Conservation (phyloP, 2,888 invertebrate species). For the Erebia palarica region DNA sequence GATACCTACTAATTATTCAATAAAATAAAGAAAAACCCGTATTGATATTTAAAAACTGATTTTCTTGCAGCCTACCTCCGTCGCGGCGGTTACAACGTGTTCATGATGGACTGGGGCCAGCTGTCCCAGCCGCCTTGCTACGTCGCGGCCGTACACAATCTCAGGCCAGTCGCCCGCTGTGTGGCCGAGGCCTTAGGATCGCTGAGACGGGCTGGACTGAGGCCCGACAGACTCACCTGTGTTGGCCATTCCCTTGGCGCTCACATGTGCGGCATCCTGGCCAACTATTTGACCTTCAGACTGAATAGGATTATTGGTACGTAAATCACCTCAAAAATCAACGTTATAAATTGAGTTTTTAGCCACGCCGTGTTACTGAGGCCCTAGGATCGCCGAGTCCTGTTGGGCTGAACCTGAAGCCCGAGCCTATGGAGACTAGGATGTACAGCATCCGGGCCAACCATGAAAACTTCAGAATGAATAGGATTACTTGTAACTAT, state of each 20-base stretch:
- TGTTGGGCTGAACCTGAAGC: not conserved
- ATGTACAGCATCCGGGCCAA: too few species aligned
- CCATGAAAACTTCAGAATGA: too few species aligned
- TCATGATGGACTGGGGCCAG: conserved; percentile 90
- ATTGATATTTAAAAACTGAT: not conserved
- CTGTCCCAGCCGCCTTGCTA: conserved; percentile 87
- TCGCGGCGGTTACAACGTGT: conserved; percentile 89
- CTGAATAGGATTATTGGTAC: conserved; percentile 88
- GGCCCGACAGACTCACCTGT: conserved; percentile 86
- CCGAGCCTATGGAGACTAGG: too few species aligned
- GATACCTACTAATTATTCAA: too few species aligned
- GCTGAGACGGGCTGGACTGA: conserved; percentile 85
- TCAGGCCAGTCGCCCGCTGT: conserved; percentile 87
- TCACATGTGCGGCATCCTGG: conserved; percentile 89
- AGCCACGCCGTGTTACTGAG: too few species aligned
- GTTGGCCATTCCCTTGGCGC: conserved; percentile 91
- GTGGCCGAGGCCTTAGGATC: conserved; percentile 84
- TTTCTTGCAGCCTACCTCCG: conserved; percentile 84
- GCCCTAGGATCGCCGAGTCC: too few species aligned
- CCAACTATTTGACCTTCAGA: conserved; percentile 87
- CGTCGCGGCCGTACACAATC: conserved; percentile 89
- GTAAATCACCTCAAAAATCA: not conserved
- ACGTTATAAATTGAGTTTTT: too few species aligned
- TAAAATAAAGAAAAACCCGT: too few species aligned
- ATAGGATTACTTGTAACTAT: too few species aligned